Conservation (phyloP, 2,797 vertebrate species). For the Lagocephalus sceleratus region DNA sequence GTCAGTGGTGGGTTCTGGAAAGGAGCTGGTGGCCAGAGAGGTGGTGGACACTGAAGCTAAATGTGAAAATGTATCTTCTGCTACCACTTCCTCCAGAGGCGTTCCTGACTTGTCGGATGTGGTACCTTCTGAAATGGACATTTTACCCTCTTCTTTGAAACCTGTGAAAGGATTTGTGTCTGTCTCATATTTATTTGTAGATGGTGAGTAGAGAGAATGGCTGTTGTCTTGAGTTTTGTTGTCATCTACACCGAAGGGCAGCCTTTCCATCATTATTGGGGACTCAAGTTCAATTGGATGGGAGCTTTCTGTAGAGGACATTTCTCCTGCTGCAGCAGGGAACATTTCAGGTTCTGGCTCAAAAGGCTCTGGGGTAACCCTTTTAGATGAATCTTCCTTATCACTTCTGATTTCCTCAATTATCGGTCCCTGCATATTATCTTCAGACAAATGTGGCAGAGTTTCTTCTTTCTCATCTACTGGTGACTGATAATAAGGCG, state of each 20-base stretch:
- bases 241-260: constrained; percentile 53
- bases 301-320: constrained; percentile 76
- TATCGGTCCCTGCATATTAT: constrained; percentile 70
- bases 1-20: constrained; percentile 93
- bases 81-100: constrained; percentile 90
- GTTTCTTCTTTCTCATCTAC: constrained; percentile 86
- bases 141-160: constrained; percentile 95
- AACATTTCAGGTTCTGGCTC: constrained; percentile 79
- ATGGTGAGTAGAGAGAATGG: constrained; percentile 53
- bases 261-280: constrained; percentile 68
- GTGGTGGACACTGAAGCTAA: constrained; percentile 94
- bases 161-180: constrained; percentile 79
- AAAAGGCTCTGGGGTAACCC: constrained; percentile 83
- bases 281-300: constrained; percentile 75
- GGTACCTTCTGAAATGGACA: constrained; percentile 98
- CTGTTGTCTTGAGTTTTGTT: constrained; percentile 69
- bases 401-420: constrained; percentile 87
- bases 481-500: constrained; percentile 96
- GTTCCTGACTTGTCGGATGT: constrained; percentile 95
- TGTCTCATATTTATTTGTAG: constrained; percentile 72
- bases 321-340: constrained; percentile 78
- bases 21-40: constrained; percentile 92
- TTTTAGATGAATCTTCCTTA: constrained; percentile 82
- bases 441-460: constrained; percentile 71
- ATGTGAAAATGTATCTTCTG: constrained; percentile 95